phyloP scores from a whole-genome alignment of 2,888 invertebrate species.

The Oeneis ivallda region DNA sequence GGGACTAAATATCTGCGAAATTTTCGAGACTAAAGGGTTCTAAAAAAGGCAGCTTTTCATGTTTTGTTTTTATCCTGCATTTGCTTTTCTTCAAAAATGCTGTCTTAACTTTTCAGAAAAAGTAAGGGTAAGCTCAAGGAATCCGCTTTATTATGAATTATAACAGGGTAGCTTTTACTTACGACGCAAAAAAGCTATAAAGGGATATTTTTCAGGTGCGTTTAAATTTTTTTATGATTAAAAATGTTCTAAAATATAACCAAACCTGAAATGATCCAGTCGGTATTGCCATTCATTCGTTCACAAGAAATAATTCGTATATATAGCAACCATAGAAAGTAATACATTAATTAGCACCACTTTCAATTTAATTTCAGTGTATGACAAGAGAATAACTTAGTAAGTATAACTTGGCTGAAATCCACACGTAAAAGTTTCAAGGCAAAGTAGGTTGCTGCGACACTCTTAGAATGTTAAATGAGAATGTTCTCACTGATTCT shows the following conservation, averaged over 20 bases:
- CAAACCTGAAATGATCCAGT: neutral
- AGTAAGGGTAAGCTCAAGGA: neutral
- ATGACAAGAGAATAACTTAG: slow-evolving; percentile 41
- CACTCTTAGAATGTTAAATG: slow-evolving; percentile 51
- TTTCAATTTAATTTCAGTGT: slow-evolving; percentile 40
- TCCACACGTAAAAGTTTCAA: slow-evolving; percentile 53
- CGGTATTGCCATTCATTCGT: neutral
- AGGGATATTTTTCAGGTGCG: no score
- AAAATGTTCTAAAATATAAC: neutral
- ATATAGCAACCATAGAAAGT: neutral
- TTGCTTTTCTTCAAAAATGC: neutral
- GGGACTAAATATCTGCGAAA: neutral
- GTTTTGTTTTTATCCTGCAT: neutral
- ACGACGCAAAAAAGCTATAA: neutral
- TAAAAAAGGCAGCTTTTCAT: neutral
- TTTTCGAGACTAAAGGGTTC: neutral
- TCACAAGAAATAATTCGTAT: no score
- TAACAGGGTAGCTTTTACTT: neutral
- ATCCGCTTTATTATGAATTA: neutral
- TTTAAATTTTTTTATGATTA: neutral
- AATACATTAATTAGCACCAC: neutral
- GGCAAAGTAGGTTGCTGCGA: slow-evolving; percentile 52
- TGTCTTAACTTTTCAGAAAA: neutral
- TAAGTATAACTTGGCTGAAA: slow-evolving; percentile 44
- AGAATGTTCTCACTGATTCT: slow-evolving; percentile 39